phyloP scores from a whole-genome alignment of 2,113 vertebrate species.

The Cochlearius cochlearius region DNA sequence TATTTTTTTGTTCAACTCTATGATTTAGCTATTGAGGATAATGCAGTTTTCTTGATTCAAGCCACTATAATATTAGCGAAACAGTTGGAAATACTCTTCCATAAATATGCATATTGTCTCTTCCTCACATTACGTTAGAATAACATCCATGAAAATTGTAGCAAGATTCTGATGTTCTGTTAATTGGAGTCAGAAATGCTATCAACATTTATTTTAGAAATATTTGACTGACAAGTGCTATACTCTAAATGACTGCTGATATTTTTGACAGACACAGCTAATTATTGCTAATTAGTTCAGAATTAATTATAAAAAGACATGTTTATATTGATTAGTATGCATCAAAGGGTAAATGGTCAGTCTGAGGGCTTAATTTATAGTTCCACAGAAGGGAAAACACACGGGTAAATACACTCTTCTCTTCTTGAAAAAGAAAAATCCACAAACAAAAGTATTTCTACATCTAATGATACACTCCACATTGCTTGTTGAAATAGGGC shows the following conservation, averaged over 20 bases:
- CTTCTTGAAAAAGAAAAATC: not conserved
- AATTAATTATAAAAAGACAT: conserved; percentile 32
- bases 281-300: conserved; percentile 33
- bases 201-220: conserved; percentile 3
- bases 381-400: not conserved
- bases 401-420: not conserved
- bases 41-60: not conserved
- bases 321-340: conserved; percentile 9
- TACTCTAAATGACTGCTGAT: not conserved
- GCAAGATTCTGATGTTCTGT: not conserved
- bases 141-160: not conserved
- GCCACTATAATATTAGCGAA: not conserved
- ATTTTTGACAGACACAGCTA: conserved; percentile 20
- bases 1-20: not conserved
- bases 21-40: not conserved
- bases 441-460: not conserved
- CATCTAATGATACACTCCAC: not conserved
- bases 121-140: not conserved
- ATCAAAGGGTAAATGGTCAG: conserved; percentile 30
- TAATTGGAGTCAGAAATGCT: conserved; percentile 8
- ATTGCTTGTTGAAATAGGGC: not conserved
- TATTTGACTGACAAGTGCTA: conserved; percentile 12
- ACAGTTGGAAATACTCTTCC: not conserved
- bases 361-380: not conserved
- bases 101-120: not conserved